Conservation (phyloP, 2,113 vertebrate genomes). For the Rhinolophus sinicus region DNA sequence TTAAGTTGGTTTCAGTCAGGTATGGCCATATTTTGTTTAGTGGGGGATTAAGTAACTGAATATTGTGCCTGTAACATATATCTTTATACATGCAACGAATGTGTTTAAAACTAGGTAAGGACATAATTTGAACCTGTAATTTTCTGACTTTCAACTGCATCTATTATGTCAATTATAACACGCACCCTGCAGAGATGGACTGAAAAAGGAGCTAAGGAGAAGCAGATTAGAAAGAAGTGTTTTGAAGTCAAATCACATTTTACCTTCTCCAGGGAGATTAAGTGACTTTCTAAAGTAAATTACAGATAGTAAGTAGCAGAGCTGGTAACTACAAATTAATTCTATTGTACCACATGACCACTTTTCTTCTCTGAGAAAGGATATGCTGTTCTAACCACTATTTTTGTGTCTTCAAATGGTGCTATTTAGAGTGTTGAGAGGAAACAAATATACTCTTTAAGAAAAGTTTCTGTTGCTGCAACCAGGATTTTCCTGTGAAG, state of each 20-base stretch:
- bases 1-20: not conserved
- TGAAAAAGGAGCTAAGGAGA: not conserved
- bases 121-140: too few relatives aligned
- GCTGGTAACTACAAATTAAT: not conserved
- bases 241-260: not conserved
- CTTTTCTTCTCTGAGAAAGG: not conserved
- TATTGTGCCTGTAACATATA: not conserved
- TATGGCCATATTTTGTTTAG: not conserved
- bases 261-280: not conserved
- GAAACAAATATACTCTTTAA: not conserved
- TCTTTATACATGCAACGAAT: not conserved
- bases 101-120: not conserved
- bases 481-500: not conserved
- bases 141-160: not conserved
- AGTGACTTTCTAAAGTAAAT: not conserved
- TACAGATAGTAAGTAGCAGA: not conserved
- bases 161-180: not conserved
- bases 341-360: rapidly evolving
- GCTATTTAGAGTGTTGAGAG: not conserved
- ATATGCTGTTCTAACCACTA: not conserved
- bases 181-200: not conserved
- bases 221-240: not conserved
- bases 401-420: not conserved
- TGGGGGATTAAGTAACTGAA: not conserved
- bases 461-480: not conserved